Evolutionary conservation across 2,113 vertebrate genomes (phyloP).

Genomic region (Hipposideros armiger): DNA sequence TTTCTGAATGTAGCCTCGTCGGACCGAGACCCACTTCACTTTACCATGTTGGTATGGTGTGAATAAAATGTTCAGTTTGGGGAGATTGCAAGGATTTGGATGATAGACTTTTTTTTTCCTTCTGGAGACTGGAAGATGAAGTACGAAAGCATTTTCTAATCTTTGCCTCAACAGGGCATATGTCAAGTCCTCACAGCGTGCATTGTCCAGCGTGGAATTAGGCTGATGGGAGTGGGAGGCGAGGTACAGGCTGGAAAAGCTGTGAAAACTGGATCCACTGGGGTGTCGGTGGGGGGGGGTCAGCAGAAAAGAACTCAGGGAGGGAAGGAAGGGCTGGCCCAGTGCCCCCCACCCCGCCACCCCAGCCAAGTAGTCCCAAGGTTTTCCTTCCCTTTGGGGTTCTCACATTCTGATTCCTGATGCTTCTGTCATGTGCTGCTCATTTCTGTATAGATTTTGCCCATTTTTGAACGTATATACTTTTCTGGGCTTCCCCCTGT

Average conservation of each 20-base stretch:
- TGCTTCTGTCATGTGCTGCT: neutral
- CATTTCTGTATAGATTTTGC: neutral
- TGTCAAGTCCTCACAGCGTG: neutral
- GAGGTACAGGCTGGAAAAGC: neutral
- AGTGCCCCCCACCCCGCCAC: no score
- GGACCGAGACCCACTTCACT: neutral
- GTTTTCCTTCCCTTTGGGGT: neutral
- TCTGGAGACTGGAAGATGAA: neutral
- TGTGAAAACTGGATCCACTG: neutral
- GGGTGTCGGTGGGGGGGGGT: neutral
- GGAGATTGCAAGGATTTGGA: neutral
- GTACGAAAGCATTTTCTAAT: neutral
- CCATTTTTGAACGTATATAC: neutral
- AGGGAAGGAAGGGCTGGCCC: neutral
- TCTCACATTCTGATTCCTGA: neutral
- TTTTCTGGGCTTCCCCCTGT: neutral
- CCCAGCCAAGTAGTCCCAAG: neutral
- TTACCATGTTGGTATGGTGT: no score
- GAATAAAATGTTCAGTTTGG: neutral
- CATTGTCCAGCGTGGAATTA: neutral
- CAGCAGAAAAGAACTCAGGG: rapidly evolving
- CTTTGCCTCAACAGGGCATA: neutral
- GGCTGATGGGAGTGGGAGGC: no score
- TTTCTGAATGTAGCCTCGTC: neutral
- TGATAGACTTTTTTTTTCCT: neutral